Evolutionary conservation across 2,888 invertebrate genomes (phyloP), one percentile per base, ranked within the genome.

Genomic region (Diaphora mendica): DNA sequence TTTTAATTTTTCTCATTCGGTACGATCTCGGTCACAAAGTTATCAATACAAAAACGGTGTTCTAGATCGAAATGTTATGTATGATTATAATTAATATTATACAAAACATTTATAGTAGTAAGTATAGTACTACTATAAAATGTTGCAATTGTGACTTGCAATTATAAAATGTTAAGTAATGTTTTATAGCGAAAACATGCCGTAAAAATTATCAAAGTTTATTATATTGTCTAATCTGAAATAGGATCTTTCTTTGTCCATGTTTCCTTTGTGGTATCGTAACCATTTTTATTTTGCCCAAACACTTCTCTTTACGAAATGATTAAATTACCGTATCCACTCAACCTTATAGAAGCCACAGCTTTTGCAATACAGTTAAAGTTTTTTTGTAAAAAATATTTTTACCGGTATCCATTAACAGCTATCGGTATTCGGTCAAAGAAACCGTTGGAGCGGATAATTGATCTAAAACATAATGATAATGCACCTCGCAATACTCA

Each of bases 361-460:
- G 39, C 68, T 79, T 79, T 83, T 77, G 85, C 81, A 86, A 86
- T 83, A 75, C 64, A 81, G 74, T 64, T 74, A 74, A 78, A 13
- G 48, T 71, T 70, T 73, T 76, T 82, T 87, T 85, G 73, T 73
- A 67, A 79, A 79, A 80, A 85, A 84, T 82, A 81, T 79, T 78
- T 86, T 82, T 87, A 87, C 88, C 87, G 89, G 83, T 90, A 79
- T 72, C 80, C 73, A 82, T 82, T 84, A 82, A 83, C 83, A 76
- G 82, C 75, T 78, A 73, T 78, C 79, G 81, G 82, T 89, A 88
- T 76, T 79, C 80, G 82, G 83, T 89, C 88, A 87, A 87, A 85
- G 86, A 81, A 90, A 81, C 88, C 93, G 88, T 83, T 89, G 88
- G 86, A 91, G 87, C 94, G 91, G 85, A 88, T 91, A 93, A 93